These are phyloP conservation scores for Alfaro cultratus DNA, from an alignment of 2,797 vertebrate species.

Conservation along the genomic window DNA sequence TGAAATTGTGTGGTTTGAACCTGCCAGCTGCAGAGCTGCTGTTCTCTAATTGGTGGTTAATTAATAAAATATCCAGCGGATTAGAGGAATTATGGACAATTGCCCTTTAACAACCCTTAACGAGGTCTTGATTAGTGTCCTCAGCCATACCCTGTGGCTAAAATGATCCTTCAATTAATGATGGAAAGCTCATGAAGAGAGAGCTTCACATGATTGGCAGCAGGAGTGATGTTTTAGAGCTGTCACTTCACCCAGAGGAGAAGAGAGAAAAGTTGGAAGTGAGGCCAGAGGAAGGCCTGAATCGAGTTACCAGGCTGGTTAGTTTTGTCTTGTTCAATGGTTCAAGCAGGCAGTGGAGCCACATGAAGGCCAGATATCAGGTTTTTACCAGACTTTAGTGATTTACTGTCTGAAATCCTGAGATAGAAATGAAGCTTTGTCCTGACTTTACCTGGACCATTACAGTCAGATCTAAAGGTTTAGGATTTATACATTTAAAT, in stretches of 20 bases:
- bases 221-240: conserved; percentile 12
- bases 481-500: not conserved
- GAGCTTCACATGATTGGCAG: conserved; percentile 42
- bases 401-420: not conserved
- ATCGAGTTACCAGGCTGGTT: not conserved
- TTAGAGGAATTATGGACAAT: conserved; percentile 75
- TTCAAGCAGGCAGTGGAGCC: not conserved
- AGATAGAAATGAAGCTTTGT: not conserved
- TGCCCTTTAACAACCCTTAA: conserved; percentile 69
- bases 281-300: not conserved
- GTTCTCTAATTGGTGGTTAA: conserved; percentile 71
- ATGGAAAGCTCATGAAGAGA: conserved; percentile 60
- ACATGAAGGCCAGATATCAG: not conserved
- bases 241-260: conserved; percentile 15
- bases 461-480: not conserved
- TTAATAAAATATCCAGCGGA: conserved; percentile 72
- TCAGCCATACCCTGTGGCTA: conserved; percentile 62
- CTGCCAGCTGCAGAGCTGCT: conserved; percentile 44
- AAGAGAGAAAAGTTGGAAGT: conserved; percentile 30
- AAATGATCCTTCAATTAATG: conserved; percentile 71
- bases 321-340: fast-evolving
- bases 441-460: not conserved
- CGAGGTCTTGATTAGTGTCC: conserved; percentile 75
- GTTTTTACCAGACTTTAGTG: not conserved
- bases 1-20: conserved; percentile 47